phyloP scores from a whole-genome alignment of 1,140 invertebrate genomes.

The Heterodera schachtii region DNA sequence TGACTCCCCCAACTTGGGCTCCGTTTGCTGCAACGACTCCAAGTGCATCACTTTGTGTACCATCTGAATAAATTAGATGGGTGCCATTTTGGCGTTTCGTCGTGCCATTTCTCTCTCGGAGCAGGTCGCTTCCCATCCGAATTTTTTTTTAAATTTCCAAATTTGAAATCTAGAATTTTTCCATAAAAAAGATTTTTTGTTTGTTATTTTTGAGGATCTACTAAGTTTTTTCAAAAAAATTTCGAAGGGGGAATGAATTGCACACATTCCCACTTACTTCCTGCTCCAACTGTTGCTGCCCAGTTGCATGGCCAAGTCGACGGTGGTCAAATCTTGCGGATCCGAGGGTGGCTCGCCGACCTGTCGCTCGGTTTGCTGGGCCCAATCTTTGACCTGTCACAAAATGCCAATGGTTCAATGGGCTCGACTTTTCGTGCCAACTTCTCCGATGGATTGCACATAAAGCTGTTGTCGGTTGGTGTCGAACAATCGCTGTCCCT shows the following conservation, averaged over 20 bases:
- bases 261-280: no score
- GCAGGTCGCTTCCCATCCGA: no score
- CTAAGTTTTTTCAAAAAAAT: no score
- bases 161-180: no score
- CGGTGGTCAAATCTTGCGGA: conserved; percentile 90
- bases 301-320: conserved; percentile 98
- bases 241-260: no score
- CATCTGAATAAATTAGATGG: conserved; percentile 46
- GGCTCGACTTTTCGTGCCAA: conserved; percentile 50
- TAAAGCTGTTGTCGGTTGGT: conserved; percentile 86
- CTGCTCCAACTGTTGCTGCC: conserved; percentile 77
- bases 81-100: no score
- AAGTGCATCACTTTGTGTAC: conserved; percentile 62
- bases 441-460: conserved; percentile 72
- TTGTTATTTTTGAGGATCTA: no score
- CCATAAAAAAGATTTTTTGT: no score
- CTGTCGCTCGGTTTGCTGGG: conserved; percentile 95
- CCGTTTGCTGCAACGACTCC: conserved; percentile 76
- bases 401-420: neutral
- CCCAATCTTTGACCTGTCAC: conserved; percentile 74
- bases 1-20: conserved; percentile 80
- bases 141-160: no score
- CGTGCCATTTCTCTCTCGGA: no score
- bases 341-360: conserved; percentile 82
- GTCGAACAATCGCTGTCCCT: conserved; percentile 95